Evolutionary conservation across 1,140 invertebrate species (phyloP).

Genomic region (Ceratina calcarata): DNA sequence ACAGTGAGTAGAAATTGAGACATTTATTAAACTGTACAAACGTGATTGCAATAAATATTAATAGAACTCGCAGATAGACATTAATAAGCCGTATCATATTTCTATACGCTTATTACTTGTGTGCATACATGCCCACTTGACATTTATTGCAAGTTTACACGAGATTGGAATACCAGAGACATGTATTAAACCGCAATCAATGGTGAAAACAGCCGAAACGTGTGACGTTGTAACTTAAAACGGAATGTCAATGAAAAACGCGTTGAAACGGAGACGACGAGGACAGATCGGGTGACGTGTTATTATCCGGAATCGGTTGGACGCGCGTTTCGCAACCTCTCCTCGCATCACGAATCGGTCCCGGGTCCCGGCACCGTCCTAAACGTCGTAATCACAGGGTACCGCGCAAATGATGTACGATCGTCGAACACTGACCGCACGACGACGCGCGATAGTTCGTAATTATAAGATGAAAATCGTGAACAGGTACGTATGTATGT

Average conservation of each 20-base stretch:
- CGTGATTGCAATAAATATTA: too few species aligned
- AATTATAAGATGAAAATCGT: slow-evolving; percentile 5
- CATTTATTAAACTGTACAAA: too few species aligned
- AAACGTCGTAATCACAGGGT: slow-evolving; percentile 29
- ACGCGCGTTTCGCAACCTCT: not conserved
- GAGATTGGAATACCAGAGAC: too few species aligned
- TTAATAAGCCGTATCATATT: too few species aligned
- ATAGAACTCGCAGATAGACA: too few species aligned
- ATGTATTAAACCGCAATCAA: too few species aligned
- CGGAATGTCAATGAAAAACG: not conserved
- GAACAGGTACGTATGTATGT: not conserved
- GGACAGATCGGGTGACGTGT: not conserved
- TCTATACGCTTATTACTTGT: too few species aligned
- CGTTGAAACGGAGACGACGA: not conserved
- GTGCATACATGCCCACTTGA: too few species aligned
- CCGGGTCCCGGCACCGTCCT: not conserved
- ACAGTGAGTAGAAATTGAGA: not conserved
- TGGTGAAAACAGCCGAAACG: too few species aligned
- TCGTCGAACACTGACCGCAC: not conserved
- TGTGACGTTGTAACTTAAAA: too few species aligned
- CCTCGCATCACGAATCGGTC: not conserved
- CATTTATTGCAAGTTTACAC: not conserved
- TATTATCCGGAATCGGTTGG: not conserved
- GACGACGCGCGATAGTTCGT: slow-evolving; percentile 2
- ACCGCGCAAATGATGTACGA: slow-evolving; percentile 17